Evolutionary conservation across 2,113 vertebrate species (phyloP), one percentile per base, ranked within the genome.

Genomic region (Athene cunicularia): DNA sequence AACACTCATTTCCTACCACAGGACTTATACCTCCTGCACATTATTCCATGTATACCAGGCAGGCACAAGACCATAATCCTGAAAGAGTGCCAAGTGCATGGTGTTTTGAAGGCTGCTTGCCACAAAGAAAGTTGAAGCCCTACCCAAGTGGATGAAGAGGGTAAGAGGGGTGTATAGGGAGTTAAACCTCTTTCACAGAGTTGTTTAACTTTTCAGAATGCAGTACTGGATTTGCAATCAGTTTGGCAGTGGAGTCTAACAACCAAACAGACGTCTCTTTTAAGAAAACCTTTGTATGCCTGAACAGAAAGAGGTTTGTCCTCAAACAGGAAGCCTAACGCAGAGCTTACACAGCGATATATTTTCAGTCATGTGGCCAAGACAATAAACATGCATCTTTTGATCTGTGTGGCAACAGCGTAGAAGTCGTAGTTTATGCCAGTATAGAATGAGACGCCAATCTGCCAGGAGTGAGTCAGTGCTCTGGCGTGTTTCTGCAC

Each of bases 231-330:
- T 98, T 98, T 98, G 89, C 96, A 97, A 97, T 98, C 95, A 95
- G 62, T 74, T 91, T 90, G 85, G 81, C 86, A 66, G 35, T 27
- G 33, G 33, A 67, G 52, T 86, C 87, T 86, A 88, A 35, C 47
- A 95, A 93, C 88, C 73, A 93, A 97, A 96, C 93, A 97, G 95
- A 95, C 68, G 62, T 76, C 88, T 97, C 95, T 94, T 88, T 93
- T 95, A 94, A 96, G 93, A 93, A 95, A 96, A 94, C 17, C 90
- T 96, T 95, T 97, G 92, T 90, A 80, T 52, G 72, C 86, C 87
- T 96, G 97, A 98, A 98, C 97, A 98, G 97, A 98, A 98, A 93
- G 90, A 62, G 89, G 96, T 97, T 97, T 98, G 98, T 98, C 97
- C 97, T 93, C 52, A 62, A 93, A 89, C 96, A 98, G 97, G 96